phyloP scores from a whole-genome alignment of 1,140 invertebrate species.

The Rhagoletis zephyria region DNA sequence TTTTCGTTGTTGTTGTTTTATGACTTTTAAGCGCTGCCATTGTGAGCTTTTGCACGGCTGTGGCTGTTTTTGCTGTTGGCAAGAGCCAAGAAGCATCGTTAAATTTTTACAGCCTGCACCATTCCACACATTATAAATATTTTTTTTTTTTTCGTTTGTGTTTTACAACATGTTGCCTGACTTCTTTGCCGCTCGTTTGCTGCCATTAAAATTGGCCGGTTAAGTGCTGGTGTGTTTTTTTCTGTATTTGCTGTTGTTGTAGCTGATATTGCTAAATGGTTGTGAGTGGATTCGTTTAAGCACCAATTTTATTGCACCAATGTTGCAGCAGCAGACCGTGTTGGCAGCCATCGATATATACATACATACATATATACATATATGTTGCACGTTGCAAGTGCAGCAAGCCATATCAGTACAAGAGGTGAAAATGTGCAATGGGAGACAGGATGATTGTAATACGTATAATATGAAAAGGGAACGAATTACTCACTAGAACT shows the following conservation, averaged over 20 bases:
- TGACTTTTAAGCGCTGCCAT: constrained; percentile 17
- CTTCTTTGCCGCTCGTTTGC: constrained; percentile 37
- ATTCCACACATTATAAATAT: not conserved
- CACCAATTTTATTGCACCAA: constrained; percentile 70
- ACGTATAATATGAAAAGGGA: not conserved
- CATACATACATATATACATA: no score
- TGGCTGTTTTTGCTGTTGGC: constrained; percentile 64
- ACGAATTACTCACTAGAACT: constrained; percentile 34
- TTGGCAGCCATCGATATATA: constrained; percentile 29
- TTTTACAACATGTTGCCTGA: constrained; percentile 37
- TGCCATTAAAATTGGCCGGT: constrained; percentile 43
- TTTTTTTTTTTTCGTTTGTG: not conserved
- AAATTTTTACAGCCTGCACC: constrained; percentile 47
- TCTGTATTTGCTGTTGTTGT: constrained; percentile 32
- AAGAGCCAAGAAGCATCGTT: not conserved
- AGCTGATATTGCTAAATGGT: constrained; percentile 72
- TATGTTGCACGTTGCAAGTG: constrained; percentile 46
- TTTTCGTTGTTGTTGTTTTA: constrained; percentile 56
- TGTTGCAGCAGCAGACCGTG: constrained; percentile 63
- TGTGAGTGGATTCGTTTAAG: constrained; percentile 73
- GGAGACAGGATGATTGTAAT: constrained; percentile 34
- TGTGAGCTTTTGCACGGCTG: not conserved
- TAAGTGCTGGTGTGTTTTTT: constrained; percentile 42
- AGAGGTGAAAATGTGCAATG: not conserved
- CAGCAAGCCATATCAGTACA: not conserved